These are phyloP conservation scores for Uromys caudimaculatus DNA, from an alignment of 2,797 vertebrate genomes.

Conservation along the genomic window DNA sequence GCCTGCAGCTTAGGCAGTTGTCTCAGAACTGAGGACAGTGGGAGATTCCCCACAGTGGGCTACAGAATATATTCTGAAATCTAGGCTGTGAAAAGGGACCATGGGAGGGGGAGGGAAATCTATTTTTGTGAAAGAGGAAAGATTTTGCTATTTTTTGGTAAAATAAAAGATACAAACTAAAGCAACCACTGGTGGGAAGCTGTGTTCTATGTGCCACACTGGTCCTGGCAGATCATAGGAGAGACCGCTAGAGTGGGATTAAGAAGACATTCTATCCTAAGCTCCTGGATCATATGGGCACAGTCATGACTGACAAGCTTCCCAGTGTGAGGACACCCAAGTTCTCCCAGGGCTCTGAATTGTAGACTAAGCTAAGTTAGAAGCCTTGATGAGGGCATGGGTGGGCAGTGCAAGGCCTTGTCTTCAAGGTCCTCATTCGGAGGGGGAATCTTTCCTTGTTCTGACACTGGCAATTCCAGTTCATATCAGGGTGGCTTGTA, in stretches of 20 bases:
- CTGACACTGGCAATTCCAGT: slow-evolving; percentile 20
- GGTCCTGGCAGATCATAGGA: slow-evolving; percentile 34
- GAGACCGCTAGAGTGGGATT: not conserved
- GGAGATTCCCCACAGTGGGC: not conserved
- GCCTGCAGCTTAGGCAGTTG: slow-evolving; percentile 32
- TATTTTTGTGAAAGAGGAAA: slow-evolving; percentile 78
- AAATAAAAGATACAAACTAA: slow-evolving; percentile 77
- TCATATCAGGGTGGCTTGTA: slow-evolving; percentile 6
- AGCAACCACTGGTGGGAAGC: slow-evolving; percentile 52
- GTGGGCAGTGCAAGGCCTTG: not conserved
- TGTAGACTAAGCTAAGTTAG: slow-evolving; percentile 11
- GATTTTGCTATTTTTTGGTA: slow-evolving; percentile 80
- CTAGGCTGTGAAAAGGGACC: slow-evolving; percentile 54
- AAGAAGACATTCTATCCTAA: slow-evolving; percentile 38
- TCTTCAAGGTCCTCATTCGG: not conserved
- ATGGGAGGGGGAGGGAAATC: slow-evolving; percentile 23
- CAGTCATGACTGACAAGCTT: slow-evolving; percentile 45
- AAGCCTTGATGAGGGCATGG: not conserved
- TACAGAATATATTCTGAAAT: slow-evolving; percentile 32
- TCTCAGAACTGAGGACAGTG: not conserved
- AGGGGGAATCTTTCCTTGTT: not conserved
- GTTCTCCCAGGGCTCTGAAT: slow-evolving; percentile 50
- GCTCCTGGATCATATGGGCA: not conserved
- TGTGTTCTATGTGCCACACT: slow-evolving; percentile 67
- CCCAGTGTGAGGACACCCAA: slow-evolving; percentile 30